phyloP scores from a whole-genome alignment of 2,113 vertebrate species.

The Oryzias curvinotus region DNA sequence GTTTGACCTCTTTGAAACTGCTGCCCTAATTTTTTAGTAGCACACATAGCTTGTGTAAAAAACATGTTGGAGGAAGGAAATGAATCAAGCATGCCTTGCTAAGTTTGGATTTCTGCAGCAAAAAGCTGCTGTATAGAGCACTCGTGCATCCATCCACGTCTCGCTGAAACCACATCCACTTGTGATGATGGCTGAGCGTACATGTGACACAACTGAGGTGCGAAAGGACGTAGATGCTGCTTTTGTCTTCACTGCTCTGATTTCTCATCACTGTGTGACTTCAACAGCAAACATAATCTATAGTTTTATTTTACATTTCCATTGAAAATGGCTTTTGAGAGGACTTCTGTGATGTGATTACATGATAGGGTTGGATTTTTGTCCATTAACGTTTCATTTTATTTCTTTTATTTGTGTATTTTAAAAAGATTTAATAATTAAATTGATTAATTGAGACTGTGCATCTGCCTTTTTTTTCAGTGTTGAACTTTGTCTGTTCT shows the following conservation, averaged over 20 bases:
- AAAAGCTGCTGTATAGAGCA: background rate
- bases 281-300: too few species aligned
- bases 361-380: too few species aligned
- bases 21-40: background rate
- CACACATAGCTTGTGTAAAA: background rate
- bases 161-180: slow-evolving; percentile 37
- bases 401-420: too few species aligned
- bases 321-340: too few species aligned
- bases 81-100: slow-evolving; percentile 22
- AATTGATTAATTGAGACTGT: background rate
- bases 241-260: too few species aligned
- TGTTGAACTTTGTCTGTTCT: accelerated
- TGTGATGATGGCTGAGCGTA: slow-evolving; percentile 10
- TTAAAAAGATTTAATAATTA: too few species aligned
- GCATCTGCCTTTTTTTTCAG: background rate
- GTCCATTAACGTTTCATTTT: too few species aligned
- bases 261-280: too few species aligned
- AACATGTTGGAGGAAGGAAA: slow-evolving; percentile 28
- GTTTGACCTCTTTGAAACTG: background rate
- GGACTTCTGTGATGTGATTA: too few species aligned
- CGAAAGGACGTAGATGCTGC: background rate
- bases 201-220: background rate
- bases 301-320: too few species aligned
- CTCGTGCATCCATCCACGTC: background rate
- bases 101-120: slow-evolving; percentile 19